Conservation (phyloP, 2,888 invertebrate species). For the Parelbella ahira region DNA sequence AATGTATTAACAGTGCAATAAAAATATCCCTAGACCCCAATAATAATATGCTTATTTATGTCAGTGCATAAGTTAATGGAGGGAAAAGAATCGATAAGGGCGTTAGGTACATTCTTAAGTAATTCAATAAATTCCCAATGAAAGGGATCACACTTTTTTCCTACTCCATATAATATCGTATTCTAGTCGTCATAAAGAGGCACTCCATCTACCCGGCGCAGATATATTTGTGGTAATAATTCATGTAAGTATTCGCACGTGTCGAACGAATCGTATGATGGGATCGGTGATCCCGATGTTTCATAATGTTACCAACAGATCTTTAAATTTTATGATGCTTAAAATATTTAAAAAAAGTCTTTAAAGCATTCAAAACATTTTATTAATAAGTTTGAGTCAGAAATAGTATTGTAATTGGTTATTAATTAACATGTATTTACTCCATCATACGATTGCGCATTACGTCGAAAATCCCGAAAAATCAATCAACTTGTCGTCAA, state of each 20-base stretch:
- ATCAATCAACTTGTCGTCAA: too few species aligned
- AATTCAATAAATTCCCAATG: slow-evolving; percentile 54
- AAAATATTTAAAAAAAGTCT: too few species aligned
- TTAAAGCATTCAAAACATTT: too few species aligned
- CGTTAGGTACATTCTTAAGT: slow-evolving; percentile 40
- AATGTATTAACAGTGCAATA: too few species aligned
- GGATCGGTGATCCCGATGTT: not conserved
- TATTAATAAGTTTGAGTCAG: too few species aligned
- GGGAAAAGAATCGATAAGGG: slow-evolving; percentile 6
- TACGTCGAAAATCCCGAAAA: too few species aligned
- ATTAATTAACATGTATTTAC: too few species aligned
- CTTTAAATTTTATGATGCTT: too few species aligned
- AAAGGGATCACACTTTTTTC: slow-evolving; percentile 51
- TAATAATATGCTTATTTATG: not conserved
- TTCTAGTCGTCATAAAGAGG: slow-evolving; percentile 56
- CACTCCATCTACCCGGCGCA: slow-evolving; percentile 39
- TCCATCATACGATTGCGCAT: too few species aligned
- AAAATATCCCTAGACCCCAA: too few species aligned
- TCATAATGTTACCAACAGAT: too few species aligned
- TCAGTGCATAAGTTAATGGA: slow-evolving; percentile 1
- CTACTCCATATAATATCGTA: slow-evolving; percentile 48
- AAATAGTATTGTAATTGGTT: too few species aligned
- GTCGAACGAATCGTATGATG: slow-evolving; percentile 17
- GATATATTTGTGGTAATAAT: slow-evolving; percentile 23
- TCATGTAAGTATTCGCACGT: slow-evolving; percentile 23